These are phyloP conservation scores for Hycleus phaleratus DNA, from an alignment of 1,140 invertebrate genomes.

Conservation along the genomic window DNA sequence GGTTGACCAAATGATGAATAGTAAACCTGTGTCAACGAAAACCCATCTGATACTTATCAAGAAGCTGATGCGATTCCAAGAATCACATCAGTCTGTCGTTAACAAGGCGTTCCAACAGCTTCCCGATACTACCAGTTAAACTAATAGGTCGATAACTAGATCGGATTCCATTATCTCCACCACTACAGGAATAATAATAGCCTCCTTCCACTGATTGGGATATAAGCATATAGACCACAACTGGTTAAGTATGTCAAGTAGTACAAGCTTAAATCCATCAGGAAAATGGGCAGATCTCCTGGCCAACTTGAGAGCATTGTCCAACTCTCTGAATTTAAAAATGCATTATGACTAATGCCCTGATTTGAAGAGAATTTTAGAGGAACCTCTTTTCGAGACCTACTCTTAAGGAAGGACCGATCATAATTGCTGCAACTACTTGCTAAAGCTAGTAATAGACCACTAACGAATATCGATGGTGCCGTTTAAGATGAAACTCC, in stretches of 20 bases:
- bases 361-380: neutral
- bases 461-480: neutral
- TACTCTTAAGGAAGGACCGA: too few relatives aligned
- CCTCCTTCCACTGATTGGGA: constrained; percentile 1
- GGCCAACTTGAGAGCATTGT: neutral
- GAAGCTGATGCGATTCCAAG: constrained; percentile 6
- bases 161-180: neutral
- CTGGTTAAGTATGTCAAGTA: constrained; percentile 1
- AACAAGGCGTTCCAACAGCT: constrained; percentile 14
- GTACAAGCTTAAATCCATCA: neutral
- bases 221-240: neutral
- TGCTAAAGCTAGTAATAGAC: neutral
- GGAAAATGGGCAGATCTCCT: neutral
- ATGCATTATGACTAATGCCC: neutral
- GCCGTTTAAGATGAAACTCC: constrained; percentile 7
- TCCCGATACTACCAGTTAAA: constrained; percentile 7
- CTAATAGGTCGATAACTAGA: constrained; percentile 9
- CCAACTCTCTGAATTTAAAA: neutral
- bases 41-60: neutral
- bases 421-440: neutral
- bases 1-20: neutral
- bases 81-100: constrained; percentile 6
- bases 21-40: constrained; percentile 12
- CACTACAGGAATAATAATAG: constrained; percentile 8
- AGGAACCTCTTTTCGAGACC: too few relatives aligned